Evolutionary conservation across 2,113 vertebrate species (phyloP).

Genomic region (Gracilinanus agilis): DNA sequence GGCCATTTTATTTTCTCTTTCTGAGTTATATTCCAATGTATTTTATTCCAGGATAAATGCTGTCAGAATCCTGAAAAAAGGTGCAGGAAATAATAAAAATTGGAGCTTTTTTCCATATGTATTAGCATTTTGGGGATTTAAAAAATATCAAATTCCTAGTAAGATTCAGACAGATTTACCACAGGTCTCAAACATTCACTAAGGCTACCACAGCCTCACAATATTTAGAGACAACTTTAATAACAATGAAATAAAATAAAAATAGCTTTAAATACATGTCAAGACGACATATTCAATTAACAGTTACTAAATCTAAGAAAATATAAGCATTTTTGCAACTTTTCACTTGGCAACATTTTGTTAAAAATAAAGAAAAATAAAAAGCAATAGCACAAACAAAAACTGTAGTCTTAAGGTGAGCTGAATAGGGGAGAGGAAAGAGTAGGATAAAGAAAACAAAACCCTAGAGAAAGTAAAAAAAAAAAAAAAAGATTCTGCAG

Average conservation of each 20-base stretch:
- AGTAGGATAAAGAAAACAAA: conserved; percentile 47
- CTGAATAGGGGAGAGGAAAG: background rate
- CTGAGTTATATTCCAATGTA: conserved; percentile 22
- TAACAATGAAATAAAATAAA: conserved; percentile 13
- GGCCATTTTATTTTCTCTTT: background rate
- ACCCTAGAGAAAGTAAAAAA: conserved; percentile 12
- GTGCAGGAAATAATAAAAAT: conserved; percentile 15
- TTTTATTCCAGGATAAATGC: conserved; percentile 37
- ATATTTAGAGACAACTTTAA: conserved; percentile 9
- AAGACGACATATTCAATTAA: conserved; percentile 32
- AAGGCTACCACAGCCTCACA: conserved; percentile 20
- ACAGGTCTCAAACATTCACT: background rate
- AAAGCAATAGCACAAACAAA: conserved; percentile 6
- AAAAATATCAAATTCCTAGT: background rate
- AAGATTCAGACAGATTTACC: background rate
- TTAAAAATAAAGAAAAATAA: conserved; percentile 56
- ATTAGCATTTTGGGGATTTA: background rate
- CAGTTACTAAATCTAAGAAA: conserved; percentile 47
- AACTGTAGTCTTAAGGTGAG: conserved; percentile 57
- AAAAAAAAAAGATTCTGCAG: conserved; percentile 41
- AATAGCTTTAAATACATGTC: background rate
- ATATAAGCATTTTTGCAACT: conserved; percentile 52
- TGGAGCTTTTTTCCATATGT: background rate
- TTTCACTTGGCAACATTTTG: conserved; percentile 43
- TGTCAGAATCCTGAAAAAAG: background rate